A percentile compares a stretch with the other conserved stretches of the same genome.
Evolutionary conservation across 2,113 vertebrate genomes (phyloP).

Genomic region (Notothenia rossii): DNA sequence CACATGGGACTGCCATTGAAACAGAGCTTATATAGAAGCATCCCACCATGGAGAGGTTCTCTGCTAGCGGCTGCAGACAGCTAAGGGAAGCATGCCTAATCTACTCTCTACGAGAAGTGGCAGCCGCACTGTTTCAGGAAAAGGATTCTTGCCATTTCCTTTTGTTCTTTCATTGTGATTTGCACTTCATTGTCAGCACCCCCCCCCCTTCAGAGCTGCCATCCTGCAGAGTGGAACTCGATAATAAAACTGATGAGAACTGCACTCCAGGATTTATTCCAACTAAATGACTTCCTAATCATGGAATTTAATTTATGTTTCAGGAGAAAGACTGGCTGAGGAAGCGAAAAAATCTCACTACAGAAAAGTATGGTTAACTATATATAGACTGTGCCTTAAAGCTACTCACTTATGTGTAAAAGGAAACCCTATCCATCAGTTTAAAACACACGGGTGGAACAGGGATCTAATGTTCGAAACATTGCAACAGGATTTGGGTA

Average conservation of each 20-base stretch:
- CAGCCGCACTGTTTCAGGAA: conserved; percentile 10
- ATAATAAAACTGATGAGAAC: conserved; percentile 29
- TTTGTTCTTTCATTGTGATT: conserved; percentile 30
- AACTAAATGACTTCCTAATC: conserved; percentile 32
- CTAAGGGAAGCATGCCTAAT: conserved; percentile 47
- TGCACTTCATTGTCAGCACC: conserved; percentile 21
- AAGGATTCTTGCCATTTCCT: conserved; percentile 3
- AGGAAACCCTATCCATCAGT: neutral
- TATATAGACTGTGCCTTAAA: conserved; percentile 2
- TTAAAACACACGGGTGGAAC: neutral
- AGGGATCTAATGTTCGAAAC: too few species aligned
- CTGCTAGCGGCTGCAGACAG: conserved; percentile 4
- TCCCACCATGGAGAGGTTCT: conserved; percentile 32
- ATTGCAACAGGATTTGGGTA: too few species aligned
- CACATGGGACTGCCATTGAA: conserved; percentile 30
- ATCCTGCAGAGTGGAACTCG: conserved; percentile 17
- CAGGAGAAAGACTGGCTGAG: neutral
- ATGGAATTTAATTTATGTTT: neutral
- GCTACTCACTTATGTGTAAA: neutral
- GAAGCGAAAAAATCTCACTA: neutral
- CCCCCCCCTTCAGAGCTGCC: conserved; percentile 2
- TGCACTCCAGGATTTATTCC: conserved; percentile 31
- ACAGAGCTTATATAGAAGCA: conserved; percentile 38
- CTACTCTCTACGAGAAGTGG: conserved; percentile 42
- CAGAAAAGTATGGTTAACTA: neutral